A percentile compares a stretch with the other conserved stretches of the same genome.
Conservation (phyloP, 2,888 invertebrate species). For the Limenitis camilla region DNA sequence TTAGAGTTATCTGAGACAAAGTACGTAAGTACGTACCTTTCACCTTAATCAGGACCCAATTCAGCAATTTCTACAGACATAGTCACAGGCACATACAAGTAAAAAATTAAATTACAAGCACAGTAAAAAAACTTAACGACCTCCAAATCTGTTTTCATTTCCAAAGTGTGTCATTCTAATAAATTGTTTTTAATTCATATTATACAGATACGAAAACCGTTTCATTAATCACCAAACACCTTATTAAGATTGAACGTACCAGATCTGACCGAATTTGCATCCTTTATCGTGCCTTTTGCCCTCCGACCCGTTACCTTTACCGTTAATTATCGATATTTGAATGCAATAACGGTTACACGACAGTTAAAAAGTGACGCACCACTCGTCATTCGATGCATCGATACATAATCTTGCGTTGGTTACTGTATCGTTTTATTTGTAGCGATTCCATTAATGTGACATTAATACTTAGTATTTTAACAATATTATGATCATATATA, state of each 20-base stretch:
- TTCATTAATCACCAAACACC: conserved; percentile 15
- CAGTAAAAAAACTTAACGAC: no score
- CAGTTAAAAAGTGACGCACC: conserved; percentile 66
- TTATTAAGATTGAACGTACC: conserved; percentile 16
- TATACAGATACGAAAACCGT: background rate
- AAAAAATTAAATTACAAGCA: no score
- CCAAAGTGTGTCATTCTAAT: no score
- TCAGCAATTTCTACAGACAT: no score
- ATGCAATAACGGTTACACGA: conserved; percentile 60
- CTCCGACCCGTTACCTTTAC: conserved; percentile 66
- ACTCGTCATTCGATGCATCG: conserved; percentile 41
- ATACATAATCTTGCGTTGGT: conserved; percentile 14
- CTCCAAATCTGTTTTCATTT: background rate
- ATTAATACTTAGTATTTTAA: no score
- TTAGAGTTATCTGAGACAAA: no score
- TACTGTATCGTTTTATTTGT: no score
- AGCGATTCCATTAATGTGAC: no score
- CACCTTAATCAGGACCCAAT: no score
- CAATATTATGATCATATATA: no score
- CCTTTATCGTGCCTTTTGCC: conserved; percentile 34
- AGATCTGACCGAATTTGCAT: conserved; percentile 10
- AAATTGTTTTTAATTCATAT: background rate
- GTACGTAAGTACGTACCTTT: no score
- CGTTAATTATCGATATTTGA: conserved; percentile 64
- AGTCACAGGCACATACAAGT: no score